Evolutionary conservation across 1,140 invertebrate species (phyloP), one percentile per base, ranked within the genome.

Genomic region (Calliopsis andreniformis): DNA sequence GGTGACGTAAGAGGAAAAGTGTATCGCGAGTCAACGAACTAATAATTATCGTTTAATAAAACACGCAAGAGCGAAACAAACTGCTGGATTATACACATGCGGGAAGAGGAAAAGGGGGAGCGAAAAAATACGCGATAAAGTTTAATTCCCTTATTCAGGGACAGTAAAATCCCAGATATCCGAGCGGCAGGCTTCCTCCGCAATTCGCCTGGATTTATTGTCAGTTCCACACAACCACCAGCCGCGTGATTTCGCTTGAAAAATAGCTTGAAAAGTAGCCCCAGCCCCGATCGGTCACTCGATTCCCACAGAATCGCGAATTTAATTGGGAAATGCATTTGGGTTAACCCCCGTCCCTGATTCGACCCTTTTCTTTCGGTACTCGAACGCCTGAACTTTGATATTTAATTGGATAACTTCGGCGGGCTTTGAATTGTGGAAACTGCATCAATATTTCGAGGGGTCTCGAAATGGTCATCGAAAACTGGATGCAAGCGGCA

Each of bases 71-170:
- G 45, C n/a, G 62, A 32, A 28, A 64, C 30, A 64, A 64, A 64
- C 8, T 49, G n/a, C 18, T 12, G 43, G 45, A 64, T 64, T 47
- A 64, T 64, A 64, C 28, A 3, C 2, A 32, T 10, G 28, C n/a
- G 35, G 35, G 35, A 49, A 47, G 45, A 64, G 30, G 30, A 30
- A 25, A 53, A 25, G 8, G 20, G 20, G 20, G 10, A 6, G 8
- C 49, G 10, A 39, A 39, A 39, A 39, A 39, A 39, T 39, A 8
- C 25, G 42, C 62, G 20, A 64, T 64, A 64, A 64, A 64, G 43
- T 64, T 64, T 64, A 35, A 64, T 64, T 49, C 62, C 45, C 62
- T 64, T 64, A 64, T 64, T 64, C 62, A 43, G n/a, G 43, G 12
- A 49, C 43, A 64, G 0, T 28, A 28, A 64, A 64, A 64, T 49